These are phyloP conservation scores for Nasonia oneida DNA, from an alignment of 2,888 invertebrate species.

Conservation along the genomic window DNA sequence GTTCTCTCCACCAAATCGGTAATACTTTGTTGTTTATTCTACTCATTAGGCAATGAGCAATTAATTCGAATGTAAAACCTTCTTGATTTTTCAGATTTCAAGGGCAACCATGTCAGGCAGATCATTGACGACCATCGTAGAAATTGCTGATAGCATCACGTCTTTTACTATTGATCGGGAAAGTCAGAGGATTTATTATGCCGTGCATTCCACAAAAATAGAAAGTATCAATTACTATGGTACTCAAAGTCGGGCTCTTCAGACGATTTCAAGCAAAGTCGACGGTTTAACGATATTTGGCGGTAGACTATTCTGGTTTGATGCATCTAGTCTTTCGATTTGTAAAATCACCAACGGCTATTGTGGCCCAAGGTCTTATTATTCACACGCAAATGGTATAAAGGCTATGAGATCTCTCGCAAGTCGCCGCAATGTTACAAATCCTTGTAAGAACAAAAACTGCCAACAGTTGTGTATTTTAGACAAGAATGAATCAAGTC, in stretches of 20 bases:
- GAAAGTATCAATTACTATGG: neutral
- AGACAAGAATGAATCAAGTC: neutral
- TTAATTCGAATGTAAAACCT: neutral
- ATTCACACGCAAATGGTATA: neutral
- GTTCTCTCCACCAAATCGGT: neutral
- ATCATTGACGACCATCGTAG: neutral
- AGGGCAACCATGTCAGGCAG: neutral
- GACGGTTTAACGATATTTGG: neutral
- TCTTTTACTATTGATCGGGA: neutral
- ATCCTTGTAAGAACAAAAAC: neutral
- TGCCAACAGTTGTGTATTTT: neutral
- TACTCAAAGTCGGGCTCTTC: neutral
- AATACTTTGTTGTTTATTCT: neutral
- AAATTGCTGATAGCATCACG: neutral
- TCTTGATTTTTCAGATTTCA: neutral
- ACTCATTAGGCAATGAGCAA: neutral
- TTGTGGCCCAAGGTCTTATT: neutral
- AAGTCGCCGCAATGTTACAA: neutral
- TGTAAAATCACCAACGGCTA: neutral
- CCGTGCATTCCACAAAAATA: neutral
- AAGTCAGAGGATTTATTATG: neutral
- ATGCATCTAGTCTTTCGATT: neutral
- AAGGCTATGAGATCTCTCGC: neutral
- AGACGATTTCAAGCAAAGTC: neutral
- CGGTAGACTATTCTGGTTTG: neutral